Evolutionary conservation across 2,888 invertebrate species (phyloP), one percentile per base, ranked within the genome.

Genomic region (Sarcophaga variegata): DNA sequence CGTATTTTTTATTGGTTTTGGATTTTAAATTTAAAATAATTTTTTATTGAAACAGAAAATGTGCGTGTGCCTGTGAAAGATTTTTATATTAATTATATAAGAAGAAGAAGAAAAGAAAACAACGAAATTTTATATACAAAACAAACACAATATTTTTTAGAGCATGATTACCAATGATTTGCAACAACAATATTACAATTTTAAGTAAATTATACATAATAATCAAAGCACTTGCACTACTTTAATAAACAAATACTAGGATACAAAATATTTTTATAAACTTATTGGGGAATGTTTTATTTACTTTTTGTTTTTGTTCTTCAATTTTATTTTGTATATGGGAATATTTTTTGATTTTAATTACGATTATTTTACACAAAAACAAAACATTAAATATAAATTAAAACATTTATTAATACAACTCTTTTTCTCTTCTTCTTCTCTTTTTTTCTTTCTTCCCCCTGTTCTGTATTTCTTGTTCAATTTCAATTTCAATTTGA

Each of bases 161-260:
- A 75, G 83, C 84, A 80, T 84, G 80, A 47, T 37, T 70, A 76
- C 62, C 22, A 76, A 76, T 49, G 70, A 84, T 45, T 60, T 66
- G 37, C 75, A 84, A 37, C 49, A 84, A 37, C 49, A 66, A 64
- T 66, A 70, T 59, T 71, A 76, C 71, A 84, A 49, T 66, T 49
- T 66, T 59, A 76, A 84, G 80, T 84, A 84, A 84, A 49, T 54
- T 27, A 60, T 14, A 54, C 22, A 11, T 10, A 59, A 59, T 37
- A 37, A 37, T 37, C 2, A 25, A 63, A 75, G 75, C 80, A 84
- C 83, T 79, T 80, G 84, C 84, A 84, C 84, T 4, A 54, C 14
- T 84, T 59, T 49, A 25, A 12, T 69, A 67, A 70, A 67, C 4
- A 71, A 60, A 10, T 47, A 22, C 49, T 63, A 59, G 20, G 27